A percentile compares a stretch with the other conserved stretches of the same genome.
Conservation (phyloP, 1,140 invertebrate species). For the Lepeophtheirus salmonis region DNA sequence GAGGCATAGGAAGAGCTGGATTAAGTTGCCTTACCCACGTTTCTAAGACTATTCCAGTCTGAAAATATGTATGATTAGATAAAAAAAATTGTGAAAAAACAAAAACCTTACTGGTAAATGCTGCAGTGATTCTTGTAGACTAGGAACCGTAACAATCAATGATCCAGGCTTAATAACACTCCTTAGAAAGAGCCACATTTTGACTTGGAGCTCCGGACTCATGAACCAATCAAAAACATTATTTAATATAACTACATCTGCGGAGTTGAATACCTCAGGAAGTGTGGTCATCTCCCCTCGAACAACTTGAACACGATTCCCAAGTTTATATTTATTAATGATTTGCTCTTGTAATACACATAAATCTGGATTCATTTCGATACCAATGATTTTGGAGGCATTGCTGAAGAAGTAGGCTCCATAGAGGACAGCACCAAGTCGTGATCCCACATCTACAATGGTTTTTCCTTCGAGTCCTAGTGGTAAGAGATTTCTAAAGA, state of each 20-base stretch:
- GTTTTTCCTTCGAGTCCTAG: slow-evolving; percentile 35
- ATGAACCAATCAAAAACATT: slow-evolving; percentile 47
- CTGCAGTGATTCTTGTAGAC: slow-evolving; percentile 33
- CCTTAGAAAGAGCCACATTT: slow-evolving; percentile 40
- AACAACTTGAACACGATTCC: slow-evolving; percentile 36
- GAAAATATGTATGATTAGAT: too few relatives aligned
- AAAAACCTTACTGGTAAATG: slow-evolving; percentile 29
- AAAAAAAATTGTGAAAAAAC: neutral
- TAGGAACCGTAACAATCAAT: slow-evolving; percentile 37
- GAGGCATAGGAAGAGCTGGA: neutral
- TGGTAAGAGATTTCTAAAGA: slow-evolving; percentile 42
- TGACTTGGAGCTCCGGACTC: slow-evolving; percentile 32
- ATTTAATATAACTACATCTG: slow-evolving; percentile 40
- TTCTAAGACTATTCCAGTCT: neutral
- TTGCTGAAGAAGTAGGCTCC: slow-evolving; percentile 44
- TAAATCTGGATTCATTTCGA: slow-evolving; percentile 48
- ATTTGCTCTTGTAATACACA: slow-evolving; percentile 41
- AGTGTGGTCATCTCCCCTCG: slow-evolving; percentile 37
- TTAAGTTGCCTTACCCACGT: neutral
- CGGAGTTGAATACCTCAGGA: slow-evolving; percentile 33
- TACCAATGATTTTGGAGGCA: slow-evolving; percentile 39
- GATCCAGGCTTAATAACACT: slow-evolving; percentile 34
- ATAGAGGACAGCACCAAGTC: slow-evolving; percentile 46
- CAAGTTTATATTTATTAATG: slow-evolving; percentile 34
- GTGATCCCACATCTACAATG: slow-evolving; percentile 46